Base-by-base conservation (phyloP, 1,140 invertebrate species). In the Trichoplusia ni region DNA sequence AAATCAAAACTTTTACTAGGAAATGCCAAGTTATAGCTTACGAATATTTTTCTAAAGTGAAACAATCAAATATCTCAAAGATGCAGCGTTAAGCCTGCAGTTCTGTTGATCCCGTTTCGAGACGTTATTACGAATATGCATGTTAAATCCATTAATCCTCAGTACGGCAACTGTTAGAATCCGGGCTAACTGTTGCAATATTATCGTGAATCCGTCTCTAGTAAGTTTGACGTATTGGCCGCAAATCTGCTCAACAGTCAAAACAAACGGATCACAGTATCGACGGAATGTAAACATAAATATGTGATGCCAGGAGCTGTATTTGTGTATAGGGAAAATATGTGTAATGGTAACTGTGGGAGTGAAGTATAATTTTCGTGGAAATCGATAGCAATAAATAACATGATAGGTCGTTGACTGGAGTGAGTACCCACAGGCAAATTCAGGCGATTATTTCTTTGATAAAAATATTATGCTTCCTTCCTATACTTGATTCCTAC, bases 111-210 rank as follows among this genome's bases (percentile, higher is more conserved):
- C n/a, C n/a, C n/a, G n/a, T n/a, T n/a, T n/a, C n/a, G n/a, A n/a
- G 19, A 9, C 14, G 44, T 47, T 16, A 29, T 47, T 27, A 13
- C 29, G 44, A 47, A 47, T 27, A 47, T 16, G 29, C 44, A 7
- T n/a, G 44, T 25, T 47, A 27, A 47, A 47, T 47, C 44, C 23
- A 29, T 46, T 47, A 16, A 47, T 9, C 7, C 23, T 11, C n/a
- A 47, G 44, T 16, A 13, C 44, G 23, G 13, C 21, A 21, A 40
- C 38, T 29, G 23, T 7, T 5, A 46, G 44, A 14, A 47, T 27
- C 44, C 29, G 11, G 44, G 44, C 44, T 47, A 29, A 47, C 44
- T 47, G 44, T 29, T 47, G 44, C 23, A 47, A 47, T 27, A 33
- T 11, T 8, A 6, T n/a, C 29, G 29, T n/a, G 29, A 33, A 11